Evolutionary conservation across 2,888 invertebrate genomes (phyloP), one percentile per base, ranked within the genome.

Genomic region (Spodoptera picta): DNA sequence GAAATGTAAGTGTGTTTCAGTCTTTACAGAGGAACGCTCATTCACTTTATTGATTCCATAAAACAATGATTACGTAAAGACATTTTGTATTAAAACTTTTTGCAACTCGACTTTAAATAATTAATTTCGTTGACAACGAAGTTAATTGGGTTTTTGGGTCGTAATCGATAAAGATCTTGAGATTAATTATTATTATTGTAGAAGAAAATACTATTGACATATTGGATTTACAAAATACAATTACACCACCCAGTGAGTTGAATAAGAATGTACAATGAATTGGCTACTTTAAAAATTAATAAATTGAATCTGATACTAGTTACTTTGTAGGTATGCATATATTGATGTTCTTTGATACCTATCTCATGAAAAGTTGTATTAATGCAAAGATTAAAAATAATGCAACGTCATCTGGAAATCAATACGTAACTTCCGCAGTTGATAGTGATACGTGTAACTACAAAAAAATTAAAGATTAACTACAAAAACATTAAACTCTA

Each of bases 21-120:
- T 5, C 27, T 27, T 27, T 27, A 49, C 61, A 41, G 43, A 52
- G 49, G 47, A 57, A 58, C 67, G 60, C 76, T 81, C 71, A 73
- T 73, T 67, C 63, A 65, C 50, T 78, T 80, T 80, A 83, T 82
- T 65, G 79, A 74, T 79, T 68, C 75, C 58, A 73, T 79, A 77
- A 79, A 78, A 62, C 53, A 69, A 47, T 57, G 58, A 75, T 75
- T 65, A 70, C 53, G 46, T 70, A 70, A 70, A 60, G 19, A 24
- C 14, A 50, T 56, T 72, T 36, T 55, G 55, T 41, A 51, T 19
- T 19, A 53, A 11, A 47, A 60, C 49, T 47, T 72, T 49, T 7
- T 57, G 53, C 56, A 48, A 59, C 24, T 64, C 43, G 14, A 23
- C 53, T 52, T 61, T 58, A 63, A 27, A 65, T 69, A 61, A 41